Percentiles rank a stretch among this genome's conserved stretches.
Conservation (phyloP, 2,888 invertebrate species). For the Drosophila suboccidentalis region DNA sequence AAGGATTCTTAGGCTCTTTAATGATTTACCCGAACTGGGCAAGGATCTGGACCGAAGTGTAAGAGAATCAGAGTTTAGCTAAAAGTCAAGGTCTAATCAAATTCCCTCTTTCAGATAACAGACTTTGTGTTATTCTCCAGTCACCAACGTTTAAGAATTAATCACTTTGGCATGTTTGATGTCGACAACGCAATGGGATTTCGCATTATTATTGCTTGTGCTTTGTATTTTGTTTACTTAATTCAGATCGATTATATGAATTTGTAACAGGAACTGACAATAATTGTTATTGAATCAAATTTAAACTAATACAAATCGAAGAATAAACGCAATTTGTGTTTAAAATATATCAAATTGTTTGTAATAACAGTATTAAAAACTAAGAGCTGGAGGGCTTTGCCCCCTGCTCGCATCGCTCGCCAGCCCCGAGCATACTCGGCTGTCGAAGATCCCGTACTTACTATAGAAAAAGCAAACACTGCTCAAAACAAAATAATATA, state of each 20-base stretch:
- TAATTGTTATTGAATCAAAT: too few relatives aligned
- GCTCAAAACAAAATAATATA: too few relatives aligned
- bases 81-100: neutral
- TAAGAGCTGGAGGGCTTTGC: too few relatives aligned
- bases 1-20: constrained; percentile 39
- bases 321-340: too few relatives aligned
- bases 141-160: too few relatives aligned
- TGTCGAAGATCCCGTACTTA: too few relatives aligned
- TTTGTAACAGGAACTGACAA: neutral
- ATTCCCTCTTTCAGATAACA: too few relatives aligned
- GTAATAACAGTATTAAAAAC: neutral
- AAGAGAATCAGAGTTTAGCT: neutral
- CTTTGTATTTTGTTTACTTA: constrained; percentile 41
- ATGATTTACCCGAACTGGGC: constrained; percentile 2
- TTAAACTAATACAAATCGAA: too few relatives aligned
- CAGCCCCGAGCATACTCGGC: too few relatives aligned
- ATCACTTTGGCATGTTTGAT: constrained; percentile 37
- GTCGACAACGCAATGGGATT: constrained; percentile 58
- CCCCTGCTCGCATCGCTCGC: too few relatives aligned
- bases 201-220: constrained; percentile 22
- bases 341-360: neutral
- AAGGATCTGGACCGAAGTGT: constrained; percentile 33
- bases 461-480: too few relatives aligned
- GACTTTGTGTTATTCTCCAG: too few relatives aligned
- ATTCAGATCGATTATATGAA: constrained; percentile 65